Evolutionary conservation across 2,113 vertebrate genomes (phyloP), one percentile per base, ranked within the genome.

Genomic region (Apaloderma vittatum): DNA sequence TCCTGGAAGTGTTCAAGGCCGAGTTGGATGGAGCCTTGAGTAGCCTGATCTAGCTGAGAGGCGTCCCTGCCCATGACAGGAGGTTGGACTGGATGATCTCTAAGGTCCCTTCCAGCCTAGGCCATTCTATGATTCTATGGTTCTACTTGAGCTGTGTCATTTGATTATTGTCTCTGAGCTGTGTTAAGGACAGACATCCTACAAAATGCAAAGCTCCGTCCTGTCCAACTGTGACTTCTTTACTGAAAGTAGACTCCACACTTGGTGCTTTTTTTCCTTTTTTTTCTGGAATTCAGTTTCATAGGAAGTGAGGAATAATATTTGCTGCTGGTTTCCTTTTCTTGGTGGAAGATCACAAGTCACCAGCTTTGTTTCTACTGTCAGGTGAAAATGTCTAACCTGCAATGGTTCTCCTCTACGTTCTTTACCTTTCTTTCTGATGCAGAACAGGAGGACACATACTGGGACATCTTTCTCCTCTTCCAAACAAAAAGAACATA

Each of bases 121-220:
- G 55, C 4, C 0, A 0, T 34, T 90, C 51, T 34, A 22, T 52
- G 43, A 22, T 48, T 67, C 52, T 73, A 6, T 26, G 5, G 12
- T 40, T 40, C 22, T 90, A 27, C 12, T 76, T 82, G 48, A 95
- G n/a, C 66, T 86, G 22, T 88, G 46, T 93, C 91, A 73, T 74
- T 97, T 94, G 49, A 54, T 88, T 97, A 61, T 59, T 83, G 51
- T 93, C 59, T 94, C 72, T 97, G 90, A 97, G 92, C 55, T 94
- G 13, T 76, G 49, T 7, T 43, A n/a, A 70, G 26, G 15, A 32
- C 0, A 0, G 3, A 7, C 20, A 36, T 45, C 12, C 58, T 24
- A 45, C 1, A 61, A 74, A 77, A 54, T 5, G 6, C 9, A 71
- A 67, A 78, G 7, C 32, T 71, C 37, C 48, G 14, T 77, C 16